Evolutionary conservation across 2,797 vertebrate genomes (phyloP).

Genomic region (Microhierax caerulescens): DNA sequence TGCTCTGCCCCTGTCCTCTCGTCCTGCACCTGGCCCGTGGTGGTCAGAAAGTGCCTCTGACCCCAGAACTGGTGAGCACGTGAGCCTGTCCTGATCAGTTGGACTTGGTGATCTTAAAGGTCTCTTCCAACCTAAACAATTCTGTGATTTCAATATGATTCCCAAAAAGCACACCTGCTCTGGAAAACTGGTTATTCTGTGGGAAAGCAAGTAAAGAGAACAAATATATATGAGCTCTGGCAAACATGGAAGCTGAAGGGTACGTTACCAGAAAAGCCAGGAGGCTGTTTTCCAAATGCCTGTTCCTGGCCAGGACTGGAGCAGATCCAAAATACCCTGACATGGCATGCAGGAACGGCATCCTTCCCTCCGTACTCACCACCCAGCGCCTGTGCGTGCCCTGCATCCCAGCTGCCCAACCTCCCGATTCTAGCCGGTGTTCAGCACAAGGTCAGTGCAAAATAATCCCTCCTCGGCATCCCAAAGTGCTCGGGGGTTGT

Average conservation of each 20-base stretch:
- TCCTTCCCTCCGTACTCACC: not conserved
- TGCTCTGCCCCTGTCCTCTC: not conserved
- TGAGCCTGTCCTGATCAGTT: not conserved
- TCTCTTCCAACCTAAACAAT: no score
- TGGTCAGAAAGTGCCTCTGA: not conserved
- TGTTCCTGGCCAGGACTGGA: not conserved
- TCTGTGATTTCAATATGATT: not conserved
- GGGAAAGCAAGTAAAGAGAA: not conserved
- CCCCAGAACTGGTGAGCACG: fast-evolving
- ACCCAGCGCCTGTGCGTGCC: not conserved
- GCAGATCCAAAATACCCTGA: not conserved
- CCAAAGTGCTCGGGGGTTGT: not conserved
- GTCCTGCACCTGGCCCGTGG: not conserved
- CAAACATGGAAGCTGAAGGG: not conserved
- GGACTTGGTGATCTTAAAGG: no score
- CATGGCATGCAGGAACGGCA: not conserved
- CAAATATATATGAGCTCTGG: no score
- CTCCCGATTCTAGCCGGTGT: not conserved
- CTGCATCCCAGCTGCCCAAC: not conserved
- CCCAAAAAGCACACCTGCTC: fast-evolving
- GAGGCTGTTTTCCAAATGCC: not conserved
- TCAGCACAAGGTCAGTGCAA: not conserved
- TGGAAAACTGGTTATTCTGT: not conserved
- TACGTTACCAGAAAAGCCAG: no score
- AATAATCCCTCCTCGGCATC: not conserved